Percentiles rank a stretch among this genome's conserved stretches.
Evolutionary conservation across 2,888 invertebrate genomes (phyloP).

Genomic region (Drosophila phalerata): DNA sequence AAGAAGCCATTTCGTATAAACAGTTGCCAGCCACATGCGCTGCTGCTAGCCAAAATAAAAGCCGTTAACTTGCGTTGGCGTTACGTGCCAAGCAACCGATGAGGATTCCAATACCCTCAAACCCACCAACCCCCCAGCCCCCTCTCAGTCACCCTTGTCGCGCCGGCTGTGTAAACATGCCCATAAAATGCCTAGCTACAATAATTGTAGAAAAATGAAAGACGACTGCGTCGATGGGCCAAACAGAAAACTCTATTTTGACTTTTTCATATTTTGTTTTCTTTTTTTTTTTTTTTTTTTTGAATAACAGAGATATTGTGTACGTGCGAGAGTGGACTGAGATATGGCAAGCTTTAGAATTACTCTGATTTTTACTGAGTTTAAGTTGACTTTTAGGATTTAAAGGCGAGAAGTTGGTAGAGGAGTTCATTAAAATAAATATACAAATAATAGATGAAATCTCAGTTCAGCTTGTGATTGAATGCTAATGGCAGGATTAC

Average conservation of each 20-base stretch:
- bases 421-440: background rate
- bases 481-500: background rate
- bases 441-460: background rate
- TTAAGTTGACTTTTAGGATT: background rate
- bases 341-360: background rate
- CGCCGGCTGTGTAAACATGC: constrained; percentile 68
- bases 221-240: constrained; percentile 42
- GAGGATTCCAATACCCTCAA: constrained; percentile 32
- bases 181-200: constrained; percentile 62
- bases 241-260: constrained; percentile 32
- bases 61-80: constrained; percentile 67
- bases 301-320: constrained; percentile 25
- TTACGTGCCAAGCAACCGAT: constrained; percentile 68
- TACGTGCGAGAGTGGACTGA: constrained; percentile 21
- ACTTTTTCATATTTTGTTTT: constrained; percentile 1
- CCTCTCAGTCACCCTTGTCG: background rate
- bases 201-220: constrained; percentile 55
- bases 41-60: constrained; percentile 65
- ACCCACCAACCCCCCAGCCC: background rate
- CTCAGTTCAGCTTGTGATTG: background rate
- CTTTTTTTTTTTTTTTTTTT: background rate
- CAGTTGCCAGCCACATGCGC: constrained; percentile 51
- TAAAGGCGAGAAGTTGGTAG: background rate
- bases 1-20: constrained; percentile 56
- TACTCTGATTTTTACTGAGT: background rate